Evolutionary conservation across 1,140 invertebrate species (phyloP), one percentile per base, ranked within the genome.

Genomic region (Sitodiplosis mosellana): DNA sequence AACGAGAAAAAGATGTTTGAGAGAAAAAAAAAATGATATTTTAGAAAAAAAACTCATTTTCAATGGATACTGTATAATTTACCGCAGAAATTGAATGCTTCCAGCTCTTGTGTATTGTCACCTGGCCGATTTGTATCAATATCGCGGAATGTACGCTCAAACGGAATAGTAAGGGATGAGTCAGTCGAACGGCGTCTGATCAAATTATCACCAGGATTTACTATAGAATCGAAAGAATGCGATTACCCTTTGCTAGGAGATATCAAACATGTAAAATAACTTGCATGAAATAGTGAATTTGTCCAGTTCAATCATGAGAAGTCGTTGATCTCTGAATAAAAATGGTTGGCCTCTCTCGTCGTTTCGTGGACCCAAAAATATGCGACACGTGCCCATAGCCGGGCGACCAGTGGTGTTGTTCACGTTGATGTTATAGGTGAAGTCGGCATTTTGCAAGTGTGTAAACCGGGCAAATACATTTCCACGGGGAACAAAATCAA

Each of bases 41-140:
- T n/a, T n/a, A n/a, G n/a, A n/a, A n/a, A n/a, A n/a, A n/a, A n/a
- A n/a, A n/a, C n/a, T n/a, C n/a, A n/a, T n/a, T n/a, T n/a, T n/a
- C n/a, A n/a, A n/a, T n/a, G n/a, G n/a, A n/a, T n/a, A n/a, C n/a
- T n/a, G n/a, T n/a, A n/a, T n/a, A n/a, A n/a, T n/a, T n/a, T n/a
- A n/a, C n/a, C 83, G 61, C 86, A 88, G 70, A 81, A 83, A 59
- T 82, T 80, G 62, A 78, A 81, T 54, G 73, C 69, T 0, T 69
- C 69, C 33, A 74, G 68, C 2, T 67, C 59, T 2, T 70, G 56
- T 0, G 60, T 57, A 5, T 71, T 73, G 2, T 59, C 59, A 0
- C 65, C 63, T 2, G 76, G 75, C 0, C 77, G 67, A 45, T 62
- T 70, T 1, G 59, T 56, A 0, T 73, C 69, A 45, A 81, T 58